These are phyloP conservation scores for Addax nasomaculatus DNA, from an alignment of 2,113 vertebrate species.

Conservation along the genomic window DNA sequence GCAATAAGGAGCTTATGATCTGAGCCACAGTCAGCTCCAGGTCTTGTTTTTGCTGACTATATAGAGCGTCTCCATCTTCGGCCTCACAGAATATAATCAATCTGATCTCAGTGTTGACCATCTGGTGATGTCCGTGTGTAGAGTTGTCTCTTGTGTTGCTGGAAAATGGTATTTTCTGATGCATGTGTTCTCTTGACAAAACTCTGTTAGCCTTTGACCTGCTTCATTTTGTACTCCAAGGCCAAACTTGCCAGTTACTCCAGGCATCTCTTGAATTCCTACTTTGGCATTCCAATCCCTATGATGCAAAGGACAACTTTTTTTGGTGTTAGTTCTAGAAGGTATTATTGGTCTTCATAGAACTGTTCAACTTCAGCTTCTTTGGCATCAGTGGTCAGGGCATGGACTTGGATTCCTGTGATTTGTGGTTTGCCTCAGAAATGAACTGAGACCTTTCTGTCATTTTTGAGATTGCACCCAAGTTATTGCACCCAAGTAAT, in stretches of 20 bases:
- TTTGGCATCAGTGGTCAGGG: neutral
- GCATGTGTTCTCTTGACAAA: neutral
- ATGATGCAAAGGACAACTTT: neutral
- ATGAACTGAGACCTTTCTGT: neutral
- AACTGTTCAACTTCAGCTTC: neutral
- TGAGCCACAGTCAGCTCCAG: neutral
- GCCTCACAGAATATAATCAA: neutral
- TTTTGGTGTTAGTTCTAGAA: neutral
- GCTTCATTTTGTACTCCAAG: neutral
- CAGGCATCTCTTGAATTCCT: neutral
- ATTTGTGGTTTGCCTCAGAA: neutral
- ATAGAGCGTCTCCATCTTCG: rapidly evolving
- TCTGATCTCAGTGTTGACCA: neutral
- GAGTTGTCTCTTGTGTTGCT: neutral
- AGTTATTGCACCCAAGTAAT: neutral
- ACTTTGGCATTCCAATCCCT: neutral
- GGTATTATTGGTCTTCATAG: neutral
- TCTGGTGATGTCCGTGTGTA: neutral
- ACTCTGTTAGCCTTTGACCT: neutral
- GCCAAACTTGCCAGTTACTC: neutral
- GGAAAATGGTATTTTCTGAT: neutral
- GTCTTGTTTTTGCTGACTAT: neutral
- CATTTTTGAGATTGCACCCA: neutral
- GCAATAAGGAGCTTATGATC: neutral
- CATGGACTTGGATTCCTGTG: neutral